These are phyloP conservation scores for Sebastes minor DNA, from an alignment of 2,797 vertebrate genomes.

Conservation along the genomic window DNA sequence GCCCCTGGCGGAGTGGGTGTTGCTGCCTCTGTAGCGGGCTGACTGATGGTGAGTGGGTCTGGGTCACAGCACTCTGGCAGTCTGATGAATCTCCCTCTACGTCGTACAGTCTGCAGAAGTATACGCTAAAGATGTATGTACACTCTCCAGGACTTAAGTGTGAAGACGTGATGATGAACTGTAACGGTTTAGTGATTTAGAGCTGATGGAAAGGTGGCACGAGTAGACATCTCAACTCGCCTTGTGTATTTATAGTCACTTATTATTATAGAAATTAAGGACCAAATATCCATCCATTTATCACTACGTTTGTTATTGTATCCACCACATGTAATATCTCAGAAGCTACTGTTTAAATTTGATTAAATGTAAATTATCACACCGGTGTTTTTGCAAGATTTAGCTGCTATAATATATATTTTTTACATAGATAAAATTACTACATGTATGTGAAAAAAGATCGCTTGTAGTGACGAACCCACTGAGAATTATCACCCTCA, in stretches of 20 bases:
- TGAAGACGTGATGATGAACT: conserved; percentile 24
- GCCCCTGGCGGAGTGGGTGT: conserved; percentile 48
- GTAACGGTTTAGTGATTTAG: conserved; percentile 21
- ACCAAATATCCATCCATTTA: not conserved
- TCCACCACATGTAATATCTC: not conserved
- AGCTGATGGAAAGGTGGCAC: conserved; percentile 1
- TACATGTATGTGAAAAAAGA: not conserved
- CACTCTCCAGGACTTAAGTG: conserved; percentile 23
- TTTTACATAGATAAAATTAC: not conserved
- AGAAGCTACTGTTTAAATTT: not conserved
- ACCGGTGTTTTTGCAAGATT: not conserved
- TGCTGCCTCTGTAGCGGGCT: conserved; percentile 44
- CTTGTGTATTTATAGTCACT: not conserved
- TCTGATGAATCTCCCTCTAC: conserved; percentile 59
- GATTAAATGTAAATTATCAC: not conserved
- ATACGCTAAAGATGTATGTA: conserved; percentile 34
- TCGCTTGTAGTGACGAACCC: not conserved
- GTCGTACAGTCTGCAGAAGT: conserved; percentile 54
- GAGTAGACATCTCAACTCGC: not conserved
- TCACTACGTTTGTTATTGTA: not conserved
- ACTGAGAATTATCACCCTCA: not conserved
- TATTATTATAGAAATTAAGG: not conserved
- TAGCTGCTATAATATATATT: not conserved
- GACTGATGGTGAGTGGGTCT: conserved; percentile 67
- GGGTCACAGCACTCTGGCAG: conserved; percentile 60